Evolutionary conservation across 2,797 vertebrate species (phyloP).

Genomic region (Microhierax caerulescens): DNA sequence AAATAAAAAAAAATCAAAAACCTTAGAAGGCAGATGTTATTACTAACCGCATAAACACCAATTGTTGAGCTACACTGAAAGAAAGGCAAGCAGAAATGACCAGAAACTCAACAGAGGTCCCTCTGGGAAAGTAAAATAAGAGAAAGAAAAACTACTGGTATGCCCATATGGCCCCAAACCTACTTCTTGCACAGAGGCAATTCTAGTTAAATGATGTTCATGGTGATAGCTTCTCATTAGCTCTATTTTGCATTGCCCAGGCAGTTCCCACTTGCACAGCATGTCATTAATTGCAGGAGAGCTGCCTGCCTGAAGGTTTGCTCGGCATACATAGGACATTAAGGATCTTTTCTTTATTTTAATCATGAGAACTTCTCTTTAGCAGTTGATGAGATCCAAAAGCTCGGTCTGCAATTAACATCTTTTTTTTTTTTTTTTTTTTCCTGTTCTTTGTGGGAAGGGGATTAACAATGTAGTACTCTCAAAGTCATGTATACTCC

Average conservation of each 20-base stretch:
- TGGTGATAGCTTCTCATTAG: conserved; percentile 4
- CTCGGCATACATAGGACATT: not conserved
- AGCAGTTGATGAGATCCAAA: conserved; percentile 22
- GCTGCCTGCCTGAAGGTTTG: conserved; percentile 32
- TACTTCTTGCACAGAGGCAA: not conserved
- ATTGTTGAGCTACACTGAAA: not conserved
- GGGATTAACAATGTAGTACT: not conserved
- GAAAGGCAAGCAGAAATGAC: not conserved
- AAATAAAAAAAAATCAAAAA: not conserved
- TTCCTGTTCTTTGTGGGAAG: not conserved
- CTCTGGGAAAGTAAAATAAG: not conserved
- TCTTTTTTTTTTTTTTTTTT: not conserved
- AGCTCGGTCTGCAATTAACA: conserved; percentile 38
- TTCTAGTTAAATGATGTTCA: not conserved
- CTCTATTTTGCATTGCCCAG: not conserved
- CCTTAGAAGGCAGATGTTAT: not conserved
- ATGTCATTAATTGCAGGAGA: conserved; percentile 19
- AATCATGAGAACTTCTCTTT: not conserved
- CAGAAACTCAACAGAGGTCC: not conserved
- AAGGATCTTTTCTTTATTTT: conserved; percentile 19
- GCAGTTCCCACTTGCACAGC: not conserved
- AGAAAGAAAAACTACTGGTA: not conserved
- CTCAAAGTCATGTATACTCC: not conserved
- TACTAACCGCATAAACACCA: not conserved
- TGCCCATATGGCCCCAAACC: not conserved